Evolutionary conservation across 53 echinoderm and acorn worm species (phyloP).

Genomic region (Antedon mediterranea): DNA sequence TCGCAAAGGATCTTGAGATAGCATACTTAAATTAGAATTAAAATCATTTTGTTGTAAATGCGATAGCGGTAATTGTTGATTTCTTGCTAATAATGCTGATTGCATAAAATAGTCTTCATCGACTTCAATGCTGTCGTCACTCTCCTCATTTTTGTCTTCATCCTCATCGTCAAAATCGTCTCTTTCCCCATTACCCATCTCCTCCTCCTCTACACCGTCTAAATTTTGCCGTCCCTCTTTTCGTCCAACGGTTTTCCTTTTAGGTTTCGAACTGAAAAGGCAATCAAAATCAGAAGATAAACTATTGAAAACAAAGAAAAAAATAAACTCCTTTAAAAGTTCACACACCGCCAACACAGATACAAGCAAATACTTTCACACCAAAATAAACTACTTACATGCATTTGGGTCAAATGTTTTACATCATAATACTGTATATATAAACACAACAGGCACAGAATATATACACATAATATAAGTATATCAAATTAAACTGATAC

Average conservation of each 20-base stretch:
- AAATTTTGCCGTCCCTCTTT: not conserved
- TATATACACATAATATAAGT: too few species aligned
- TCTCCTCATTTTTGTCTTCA: not conserved
- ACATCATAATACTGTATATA: too few species aligned
- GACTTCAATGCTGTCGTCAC: not conserved
- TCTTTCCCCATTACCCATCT: too few species aligned
- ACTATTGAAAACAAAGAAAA: not conserved
- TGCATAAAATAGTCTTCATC: not conserved
- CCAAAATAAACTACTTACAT: too few species aligned
- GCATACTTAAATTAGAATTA: not conserved
- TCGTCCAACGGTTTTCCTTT: not conserved
- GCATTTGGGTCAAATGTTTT: too few species aligned
- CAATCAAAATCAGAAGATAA: not conserved
- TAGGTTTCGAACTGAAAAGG: not conserved
- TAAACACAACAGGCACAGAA: too few species aligned
- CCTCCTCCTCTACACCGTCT: not conserved
- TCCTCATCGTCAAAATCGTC: not conserved
- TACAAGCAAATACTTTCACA: too few species aligned
- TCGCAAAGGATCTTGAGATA: not conserved
- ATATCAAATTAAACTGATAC: too few species aligned
- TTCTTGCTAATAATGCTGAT: not conserved
- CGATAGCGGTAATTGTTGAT: not conserved
- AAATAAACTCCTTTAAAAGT: too few species aligned
- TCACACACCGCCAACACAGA: too few species aligned
- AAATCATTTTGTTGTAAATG: not conserved